Evolutionary conservation across 2,113 vertebrate genomes (phyloP), one percentile per base, ranked within the genome.

Genomic region (Furnarius figulus): DNA sequence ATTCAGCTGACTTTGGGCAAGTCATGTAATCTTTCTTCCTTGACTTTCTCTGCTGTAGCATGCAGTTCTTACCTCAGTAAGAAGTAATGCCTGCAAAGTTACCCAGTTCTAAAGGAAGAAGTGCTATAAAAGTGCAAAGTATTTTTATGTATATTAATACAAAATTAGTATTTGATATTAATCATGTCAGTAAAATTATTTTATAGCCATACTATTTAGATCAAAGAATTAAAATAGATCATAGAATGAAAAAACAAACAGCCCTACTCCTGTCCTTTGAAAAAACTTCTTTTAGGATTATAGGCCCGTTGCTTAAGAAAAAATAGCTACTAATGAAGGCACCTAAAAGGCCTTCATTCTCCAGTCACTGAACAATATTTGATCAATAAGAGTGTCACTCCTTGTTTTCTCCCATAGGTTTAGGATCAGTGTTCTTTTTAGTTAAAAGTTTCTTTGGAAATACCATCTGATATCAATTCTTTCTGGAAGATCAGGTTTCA

Each of bases 41-140:
- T 89, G 71, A 21, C 39, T 94, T 81, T 62, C 39, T 90, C 44
- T 91, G 50, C 55, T 86, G 17, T 89, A 44, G 76, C 49, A 58
- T 28, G 35, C 28, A 61, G 47, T 76, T 87, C 52, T 66, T 86
- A 59, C 4, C n/a, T 90, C 42, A 6, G 0, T 52, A 59, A 53
- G 53, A 42, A 31, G 6, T 46, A 68, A 11, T 27, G 28, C 17
- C 80, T 88, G 46, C 10, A 16, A 37, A 86, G 56, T 72, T 78
- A 58, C 1, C 52, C 31, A 68, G 46, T 92, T 87, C 21, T 89
- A 42, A 76, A 90, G 46, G 44, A 90, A 86, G 50, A 94, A 85
- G 83, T 96, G 96, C 95, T 96, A 87, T 93, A 35, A 46, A 93
- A 96, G 96, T 97, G 96, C 96, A 95, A 96, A 96, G 92, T 96